phyloP scores from a whole-genome alignment of 2,888 invertebrate species.

The Epirrita christyi region DNA sequence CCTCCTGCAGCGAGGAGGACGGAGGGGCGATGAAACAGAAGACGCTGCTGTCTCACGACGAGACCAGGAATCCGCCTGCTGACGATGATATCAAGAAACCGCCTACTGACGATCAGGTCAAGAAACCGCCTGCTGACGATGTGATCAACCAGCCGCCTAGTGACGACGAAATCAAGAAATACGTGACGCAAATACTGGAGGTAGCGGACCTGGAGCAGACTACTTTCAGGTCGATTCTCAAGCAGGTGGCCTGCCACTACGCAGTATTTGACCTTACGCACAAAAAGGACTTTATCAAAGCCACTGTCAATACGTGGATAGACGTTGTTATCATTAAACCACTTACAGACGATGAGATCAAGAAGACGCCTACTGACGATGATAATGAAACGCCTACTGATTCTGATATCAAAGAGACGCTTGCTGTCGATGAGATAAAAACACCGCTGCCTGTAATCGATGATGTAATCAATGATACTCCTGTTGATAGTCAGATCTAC shows the following conservation, averaged over 20 bases:
- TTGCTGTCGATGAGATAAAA: background rate
- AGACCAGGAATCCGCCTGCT: background rate
- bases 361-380: no score
- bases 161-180: constrained; percentile 1
- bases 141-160: background rate
- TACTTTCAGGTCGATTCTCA: background rate
- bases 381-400: background rate
- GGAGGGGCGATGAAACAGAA: constrained; percentile 12
- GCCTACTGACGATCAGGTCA: background rate
- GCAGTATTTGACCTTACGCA: constrained; percentile 1
- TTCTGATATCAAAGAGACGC: no score
- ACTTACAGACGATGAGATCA: background rate
- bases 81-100: background rate
- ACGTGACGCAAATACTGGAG: background rate
- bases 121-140: background rate
- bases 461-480: background rate
- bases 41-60: background rate
- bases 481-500: background rate
- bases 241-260: background rate
- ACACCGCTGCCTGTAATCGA: background rate
- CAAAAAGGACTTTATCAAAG: constrained; percentile 2
- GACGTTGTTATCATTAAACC: background rate
- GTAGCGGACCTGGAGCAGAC: background rate
- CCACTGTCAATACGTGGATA: background rate
- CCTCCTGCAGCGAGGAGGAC: constrained; percentile 19